Conservation (phyloP, 2,113 vertebrate species). For the Petaurus breviceps region DNA sequence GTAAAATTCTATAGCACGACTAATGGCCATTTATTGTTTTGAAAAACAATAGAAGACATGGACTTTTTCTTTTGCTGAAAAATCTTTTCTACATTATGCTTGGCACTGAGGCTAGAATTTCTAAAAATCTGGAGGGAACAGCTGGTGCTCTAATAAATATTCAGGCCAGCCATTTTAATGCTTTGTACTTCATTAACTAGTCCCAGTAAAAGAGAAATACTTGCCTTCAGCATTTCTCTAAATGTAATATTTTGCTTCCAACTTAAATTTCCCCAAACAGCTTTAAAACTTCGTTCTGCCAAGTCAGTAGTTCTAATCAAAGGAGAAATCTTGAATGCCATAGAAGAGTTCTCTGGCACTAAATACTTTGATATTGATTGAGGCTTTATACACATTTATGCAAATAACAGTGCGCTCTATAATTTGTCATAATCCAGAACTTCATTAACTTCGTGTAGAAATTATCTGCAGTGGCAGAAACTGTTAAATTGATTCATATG, state of each 20-base stretch:
- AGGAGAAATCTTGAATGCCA: background rate
- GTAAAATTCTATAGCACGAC: constrained; percentile 14
- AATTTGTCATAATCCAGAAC: background rate
- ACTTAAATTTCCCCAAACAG: constrained; percentile 59
- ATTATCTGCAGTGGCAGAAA: background rate
- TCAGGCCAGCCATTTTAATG: constrained; percentile 65
- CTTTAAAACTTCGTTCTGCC: constrained; percentile 60
- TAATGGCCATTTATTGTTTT: constrained; percentile 55
- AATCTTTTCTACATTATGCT: constrained; percentile 51
- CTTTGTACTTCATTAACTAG: constrained; percentile 73
- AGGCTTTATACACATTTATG: background rate
- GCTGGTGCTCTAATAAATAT: constrained; percentile 72
- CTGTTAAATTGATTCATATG: background rate
- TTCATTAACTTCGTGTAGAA: constrained; percentile 9
- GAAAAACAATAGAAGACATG: constrained; percentile 17
- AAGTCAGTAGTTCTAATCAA: constrained; percentile 52
- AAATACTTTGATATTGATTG: background rate
- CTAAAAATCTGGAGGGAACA: constrained; percentile 73
- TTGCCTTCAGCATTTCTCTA: constrained; percentile 66
- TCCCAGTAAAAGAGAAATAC: constrained; percentile 69
- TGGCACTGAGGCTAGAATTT: constrained; percentile 61
- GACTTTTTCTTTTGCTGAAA: constrained; percentile 56
- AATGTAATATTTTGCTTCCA: constrained; percentile 71
- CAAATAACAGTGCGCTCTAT: background rate
- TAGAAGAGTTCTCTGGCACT: constrained; percentile 9